Evolutionary conservation across 2,797 vertebrate genomes (phyloP), one percentile per base, ranked within the genome.

Genomic region (Buceros bicornis): DNA sequence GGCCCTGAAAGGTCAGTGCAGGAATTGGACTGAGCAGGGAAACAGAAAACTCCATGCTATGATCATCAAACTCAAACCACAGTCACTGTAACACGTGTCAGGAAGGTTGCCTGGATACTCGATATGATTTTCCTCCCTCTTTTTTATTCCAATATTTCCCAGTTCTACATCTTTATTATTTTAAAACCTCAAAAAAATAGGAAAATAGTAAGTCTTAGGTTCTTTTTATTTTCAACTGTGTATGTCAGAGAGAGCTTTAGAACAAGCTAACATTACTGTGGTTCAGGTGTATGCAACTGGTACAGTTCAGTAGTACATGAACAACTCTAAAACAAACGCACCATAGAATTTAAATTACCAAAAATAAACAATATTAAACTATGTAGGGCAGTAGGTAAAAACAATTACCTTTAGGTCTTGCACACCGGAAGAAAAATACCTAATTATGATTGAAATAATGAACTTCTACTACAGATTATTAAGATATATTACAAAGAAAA

Each of bases 181-280:
- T 90, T 60, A 58, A 37, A 90, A 93, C 33, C 94, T 29, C 1
- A 91, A 96, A 96, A 76, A 79, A 79, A 76, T 20, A 94, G 43
- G 73, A 95, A 96, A 95, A 48, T 95, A 84, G 53, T 73, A 82
- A 87, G 53, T 70, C 60, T 87, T 64, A 73, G 54, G 90, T 82
- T 97, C 87, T 94, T 90, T 98, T 98, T 98, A 98, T 97, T 98
- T 97, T 96, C 92, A 92, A 70, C 82, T 81, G 70, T 88, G 73
- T 97, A 72, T 95, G 91, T 97, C 97, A 98, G 97, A 87, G 92
- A 93, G 98, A 98, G 98, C 98, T 98, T 98, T 98, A 98, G 98
- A 98, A 98, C 98, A 98, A 98, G 98, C 98, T 98, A 98, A 98
- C 96, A 87, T 97, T 96, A 97, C 97, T 97, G 80, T 96, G 87